phyloP scores from a whole-genome alignment of 2,888 invertebrate species.

The Protodeltote pygarga region DNA sequence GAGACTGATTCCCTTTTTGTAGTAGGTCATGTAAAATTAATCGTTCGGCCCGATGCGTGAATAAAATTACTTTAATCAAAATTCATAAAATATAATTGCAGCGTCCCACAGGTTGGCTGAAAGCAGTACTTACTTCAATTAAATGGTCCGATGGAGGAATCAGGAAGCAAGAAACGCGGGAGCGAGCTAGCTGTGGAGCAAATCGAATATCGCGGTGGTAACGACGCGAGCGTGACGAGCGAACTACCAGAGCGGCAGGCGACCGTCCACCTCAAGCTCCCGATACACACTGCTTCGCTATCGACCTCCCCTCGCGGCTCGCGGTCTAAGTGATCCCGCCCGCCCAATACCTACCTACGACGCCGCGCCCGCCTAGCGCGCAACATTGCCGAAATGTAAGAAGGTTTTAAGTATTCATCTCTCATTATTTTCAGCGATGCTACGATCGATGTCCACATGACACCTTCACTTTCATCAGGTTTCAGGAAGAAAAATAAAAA shows the following conservation, averaged over 20 bases:
- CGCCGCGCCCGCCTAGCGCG: constrained; percentile 72
- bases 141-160: constrained; percentile 27
- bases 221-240: constrained; percentile 33
- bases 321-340: constrained; percentile 48
- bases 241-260: constrained; percentile 31
- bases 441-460: constrained; percentile 67
- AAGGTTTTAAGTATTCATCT: constrained; percentile 79
- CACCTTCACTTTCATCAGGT: constrained; percentile 31
- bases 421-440: constrained; percentile 67
- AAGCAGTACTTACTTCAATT: constrained; percentile 38
- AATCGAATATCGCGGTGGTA: constrained; percentile 29
- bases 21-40: constrained; percentile 2
- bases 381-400: constrained; percentile 76
- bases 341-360: constrained; percentile 65
- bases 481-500: not conserved
- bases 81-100: constrained; percentile 9
- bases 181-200: constrained; percentile 49
- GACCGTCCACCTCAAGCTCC: constrained; percentile 59
- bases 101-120: constrained; percentile 33
- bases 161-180: constrained; percentile 38
- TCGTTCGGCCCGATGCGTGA: not conserved
- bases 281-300: constrained; percentile 76
- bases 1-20: not conserved
- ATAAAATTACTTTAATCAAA: constrained; percentile 10
- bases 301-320: constrained; percentile 76